These are phyloP conservation scores for Alloplasta piceator DNA, from an alignment of 2,888 invertebrate genomes.

Conservation along the genomic window DNA sequence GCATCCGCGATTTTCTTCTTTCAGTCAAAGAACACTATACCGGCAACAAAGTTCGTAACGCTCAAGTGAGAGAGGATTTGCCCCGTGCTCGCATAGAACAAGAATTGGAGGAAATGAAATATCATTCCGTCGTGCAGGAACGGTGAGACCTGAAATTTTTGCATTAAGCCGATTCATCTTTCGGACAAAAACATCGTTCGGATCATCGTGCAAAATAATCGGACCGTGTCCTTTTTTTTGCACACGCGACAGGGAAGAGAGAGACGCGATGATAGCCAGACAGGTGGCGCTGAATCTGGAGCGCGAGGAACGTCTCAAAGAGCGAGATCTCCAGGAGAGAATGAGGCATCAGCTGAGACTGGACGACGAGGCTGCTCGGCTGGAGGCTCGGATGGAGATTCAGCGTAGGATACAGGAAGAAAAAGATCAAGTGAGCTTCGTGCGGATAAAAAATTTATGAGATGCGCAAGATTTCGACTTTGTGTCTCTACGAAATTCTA, in stretches of 20 bases:
- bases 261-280: slow-evolving; percentile 88
- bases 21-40: slow-evolving; percentile 90
- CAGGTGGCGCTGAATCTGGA: slow-evolving; percentile 88
- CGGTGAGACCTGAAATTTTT: slow-evolving; percentile 84
- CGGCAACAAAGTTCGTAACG: slow-evolving; percentile 90
- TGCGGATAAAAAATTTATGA: no score
- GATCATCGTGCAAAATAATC: slow-evolving; percentile 7
- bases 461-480: no score
- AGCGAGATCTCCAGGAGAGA: slow-evolving; percentile 84
- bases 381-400: slow-evolving; percentile 83
- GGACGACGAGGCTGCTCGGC: slow-evolving; percentile 79
- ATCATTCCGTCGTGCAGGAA: slow-evolving; percentile 86
- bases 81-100: slow-evolving; percentile 91
- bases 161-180: background rate
- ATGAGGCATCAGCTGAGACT: slow-evolving; percentile 81
- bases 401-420: slow-evolving; percentile 88
- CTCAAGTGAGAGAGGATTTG: slow-evolving; percentile 91
- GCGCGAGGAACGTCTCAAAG: slow-evolving; percentile 84
- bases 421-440: slow-evolving; percentile 87
- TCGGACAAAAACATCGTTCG: background rate
- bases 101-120: slow-evolving; percentile 86
- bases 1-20: slow-evolving; percentile 49
- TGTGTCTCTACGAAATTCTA: no score
- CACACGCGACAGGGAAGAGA: slow-evolving; percentile 85
- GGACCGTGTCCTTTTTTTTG: no score